Evolutionary conservation across 1,140 invertebrate genomes (phyloP).

Genomic region (Neotoxoptera formosana): DNA sequence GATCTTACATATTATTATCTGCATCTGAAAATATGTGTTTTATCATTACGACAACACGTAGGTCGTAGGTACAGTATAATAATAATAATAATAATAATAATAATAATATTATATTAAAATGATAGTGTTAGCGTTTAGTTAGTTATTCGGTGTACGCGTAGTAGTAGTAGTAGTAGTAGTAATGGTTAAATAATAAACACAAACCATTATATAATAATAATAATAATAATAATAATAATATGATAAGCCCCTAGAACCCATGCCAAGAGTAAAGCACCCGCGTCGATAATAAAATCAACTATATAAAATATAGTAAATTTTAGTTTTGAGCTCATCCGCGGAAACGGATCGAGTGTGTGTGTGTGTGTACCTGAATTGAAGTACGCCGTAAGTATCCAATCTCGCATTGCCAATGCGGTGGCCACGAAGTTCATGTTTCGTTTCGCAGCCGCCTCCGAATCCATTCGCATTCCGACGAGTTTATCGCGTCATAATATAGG

Average conservation of each 20-base stretch:
- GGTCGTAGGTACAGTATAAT: too few relatives aligned
- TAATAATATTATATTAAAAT: too few relatives aligned
- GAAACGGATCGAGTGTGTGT: neutral
- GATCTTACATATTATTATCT: too few relatives aligned
- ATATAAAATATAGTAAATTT: neutral
- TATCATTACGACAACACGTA: too few relatives aligned
- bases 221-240: too few relatives aligned
- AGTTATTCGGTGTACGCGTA: too few relatives aligned
- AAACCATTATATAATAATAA: too few relatives aligned
- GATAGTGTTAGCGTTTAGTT: too few relatives aligned
- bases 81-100: too few relatives aligned
- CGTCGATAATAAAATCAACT: neutral
- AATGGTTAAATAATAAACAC: too few relatives aligned
- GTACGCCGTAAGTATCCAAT: conserved; percentile 49
- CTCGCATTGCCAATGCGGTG: conserved; percentile 51
- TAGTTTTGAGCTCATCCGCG: neutral
- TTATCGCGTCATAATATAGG: conserved; percentile 2
- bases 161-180: too few relatives aligned
- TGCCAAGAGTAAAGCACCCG: neutral
- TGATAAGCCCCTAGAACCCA: neutral
- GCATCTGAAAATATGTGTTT: too few relatives aligned
- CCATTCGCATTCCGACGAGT: conserved; percentile 34
- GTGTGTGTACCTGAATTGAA: conserved; percentile 54
- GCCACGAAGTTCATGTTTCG: conserved; percentile 56
- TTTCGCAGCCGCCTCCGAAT: conserved; percentile 44